Percentiles rank a stretch among this genome's conserved stretches.
phyloP scores from a whole-genome alignment of 1,140 invertebrate species.

The Chironomus tepperi region DNA sequence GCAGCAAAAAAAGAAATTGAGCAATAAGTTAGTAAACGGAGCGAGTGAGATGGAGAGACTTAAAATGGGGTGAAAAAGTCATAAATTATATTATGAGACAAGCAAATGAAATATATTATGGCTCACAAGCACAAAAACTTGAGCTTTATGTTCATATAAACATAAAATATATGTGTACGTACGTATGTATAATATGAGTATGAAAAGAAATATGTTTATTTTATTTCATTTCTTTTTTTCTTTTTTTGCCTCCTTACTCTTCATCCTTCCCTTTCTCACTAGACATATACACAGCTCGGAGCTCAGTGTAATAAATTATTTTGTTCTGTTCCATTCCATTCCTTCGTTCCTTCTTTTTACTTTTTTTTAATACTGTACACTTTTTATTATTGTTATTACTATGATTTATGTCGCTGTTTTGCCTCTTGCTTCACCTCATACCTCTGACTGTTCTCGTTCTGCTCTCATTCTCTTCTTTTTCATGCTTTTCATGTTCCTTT shows the following conservation, averaged over 20 bases:
- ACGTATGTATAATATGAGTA: too few relatives aligned
- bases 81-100: conserved; percentile 10
- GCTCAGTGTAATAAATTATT: neutral
- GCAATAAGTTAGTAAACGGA: neutral
- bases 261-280: neutral
- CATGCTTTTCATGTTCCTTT: neutral
- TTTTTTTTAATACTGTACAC: neutral
- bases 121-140: conserved; percentile 9
- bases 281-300: too few relatives aligned
- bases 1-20: neutral
- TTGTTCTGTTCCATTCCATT: neutral
- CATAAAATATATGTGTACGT: neutral
- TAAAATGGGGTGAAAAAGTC: conserved; percentile 12
- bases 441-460: neutral
- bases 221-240: conserved; percentile 8
- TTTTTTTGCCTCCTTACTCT: neutral
- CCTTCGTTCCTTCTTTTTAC: neutral
- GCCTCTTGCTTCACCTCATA: neutral
- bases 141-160: conserved; percentile 14
- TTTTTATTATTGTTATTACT: conserved; percentile 15
- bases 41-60: neutral
- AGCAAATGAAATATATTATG: conserved; percentile 14
- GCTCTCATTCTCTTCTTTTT: neutral
- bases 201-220: conserved; percentile 12
- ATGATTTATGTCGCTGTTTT: neutral